A percentile compares a stretch with the other conserved stretches of the same genome.
Evolutionary conservation across 2,888 invertebrate genomes (phyloP).

Genomic region (Drosophila anomalata): DNA sequence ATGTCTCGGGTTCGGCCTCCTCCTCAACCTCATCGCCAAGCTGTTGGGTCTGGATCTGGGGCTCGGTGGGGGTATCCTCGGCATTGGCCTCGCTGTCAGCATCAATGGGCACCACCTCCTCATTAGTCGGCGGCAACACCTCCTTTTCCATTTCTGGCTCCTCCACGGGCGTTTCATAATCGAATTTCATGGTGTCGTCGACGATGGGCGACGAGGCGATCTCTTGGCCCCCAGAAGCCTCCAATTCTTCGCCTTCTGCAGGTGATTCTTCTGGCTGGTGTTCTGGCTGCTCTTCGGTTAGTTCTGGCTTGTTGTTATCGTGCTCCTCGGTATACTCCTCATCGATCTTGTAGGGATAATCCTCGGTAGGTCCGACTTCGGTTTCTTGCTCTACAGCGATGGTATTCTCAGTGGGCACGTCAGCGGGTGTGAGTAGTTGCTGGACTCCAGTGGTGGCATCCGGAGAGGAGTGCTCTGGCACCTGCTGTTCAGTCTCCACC

Average conservation of each 20-base stretch:
- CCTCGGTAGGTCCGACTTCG: conserved; percentile 65
- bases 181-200: conserved; percentile 81
- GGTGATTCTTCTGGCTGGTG: conserved; percentile 11
- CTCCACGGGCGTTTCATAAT: conserved; percentile 72
- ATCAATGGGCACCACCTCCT: conserved; percentile 48
- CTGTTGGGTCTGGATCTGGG: conserved; percentile 44
- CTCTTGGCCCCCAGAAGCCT: conserved; percentile 63
- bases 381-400: conserved; percentile 50
- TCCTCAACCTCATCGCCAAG: conserved; percentile 47
- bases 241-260: conserved; percentile 39
- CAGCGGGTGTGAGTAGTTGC: conserved; percentile 64
- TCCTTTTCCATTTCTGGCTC: conserved; percentile 39
- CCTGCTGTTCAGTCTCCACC: conserved; percentile 1
- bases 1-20: conserved; percentile 30
- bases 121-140: conserved; percentile 32
- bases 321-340: conserved; percentile 77
- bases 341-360: conserved; percentile 82
- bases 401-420: conserved; percentile 56
- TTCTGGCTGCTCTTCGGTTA: conserved; percentile 16
- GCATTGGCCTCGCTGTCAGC: conserved; percentile 56
- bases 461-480: conserved; percentile 10
- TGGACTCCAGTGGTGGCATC: conserved; percentile 59
- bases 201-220: conserved; percentile 48
- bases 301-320: conserved; percentile 49
- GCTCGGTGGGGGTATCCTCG: conserved; percentile 51